Conservation (phyloP, 2,797 vertebrate species). For the Okamejei kenojei region DNA sequence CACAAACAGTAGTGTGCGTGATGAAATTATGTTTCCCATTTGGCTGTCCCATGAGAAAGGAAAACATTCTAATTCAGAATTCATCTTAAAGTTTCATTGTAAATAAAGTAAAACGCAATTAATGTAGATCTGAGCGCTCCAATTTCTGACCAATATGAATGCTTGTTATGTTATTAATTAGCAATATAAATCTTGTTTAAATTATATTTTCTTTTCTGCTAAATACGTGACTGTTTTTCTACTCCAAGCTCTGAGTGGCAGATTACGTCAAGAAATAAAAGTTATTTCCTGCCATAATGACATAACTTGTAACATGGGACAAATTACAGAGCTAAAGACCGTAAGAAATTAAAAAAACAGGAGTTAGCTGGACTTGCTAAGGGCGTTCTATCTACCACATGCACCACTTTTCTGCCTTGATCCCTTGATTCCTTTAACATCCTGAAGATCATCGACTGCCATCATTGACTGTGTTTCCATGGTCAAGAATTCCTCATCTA, state of each 20-base stretch:
- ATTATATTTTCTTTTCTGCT: neutral
- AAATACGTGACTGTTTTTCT: neutral
- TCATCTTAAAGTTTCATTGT: neutral
- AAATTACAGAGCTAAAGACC: no score
- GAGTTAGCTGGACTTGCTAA: no score
- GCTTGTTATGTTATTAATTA: neutral
- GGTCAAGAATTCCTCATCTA: no score
- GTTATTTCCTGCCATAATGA: neutral
- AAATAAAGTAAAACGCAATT: neutral
- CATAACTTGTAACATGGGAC: no score
- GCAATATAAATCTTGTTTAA: neutral
- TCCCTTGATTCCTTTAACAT: no score
- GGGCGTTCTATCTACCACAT: no score
- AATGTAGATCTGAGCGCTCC: neutral
- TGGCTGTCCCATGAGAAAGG: neutral
- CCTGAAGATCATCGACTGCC: no score
- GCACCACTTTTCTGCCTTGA: no score
- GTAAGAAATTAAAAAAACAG: no score
- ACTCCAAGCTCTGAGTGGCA: neutral
- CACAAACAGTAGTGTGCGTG: neutral
- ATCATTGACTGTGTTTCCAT: no score
- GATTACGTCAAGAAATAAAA: neutral
- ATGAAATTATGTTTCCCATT: neutral
- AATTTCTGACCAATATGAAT: neutral
- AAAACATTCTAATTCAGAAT: conserved; percentile 7